A percentile compares a stretch with the other conserved stretches of the same genome.
phyloP scores from a whole-genome alignment of 2,888 invertebrate genomes.

The Chalcosyrphus nemorum region DNA sequence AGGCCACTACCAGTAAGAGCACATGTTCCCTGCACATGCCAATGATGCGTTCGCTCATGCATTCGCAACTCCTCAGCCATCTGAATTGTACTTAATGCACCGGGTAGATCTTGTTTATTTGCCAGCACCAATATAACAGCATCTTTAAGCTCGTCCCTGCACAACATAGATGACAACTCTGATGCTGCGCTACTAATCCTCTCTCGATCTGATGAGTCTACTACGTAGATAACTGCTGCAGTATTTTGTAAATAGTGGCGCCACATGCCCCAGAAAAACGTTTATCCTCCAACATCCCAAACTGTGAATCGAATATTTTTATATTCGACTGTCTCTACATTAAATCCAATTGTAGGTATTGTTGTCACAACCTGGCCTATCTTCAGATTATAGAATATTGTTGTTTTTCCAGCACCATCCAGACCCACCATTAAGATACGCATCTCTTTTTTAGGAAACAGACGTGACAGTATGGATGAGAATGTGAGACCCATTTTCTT shows the following conservation, averaged over 20 bases:
- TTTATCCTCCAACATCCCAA: constrained; percentile 79
- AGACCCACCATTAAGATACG: constrained; percentile 78
- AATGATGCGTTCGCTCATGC: constrained; percentile 70
- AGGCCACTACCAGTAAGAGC: constrained; percentile 73
- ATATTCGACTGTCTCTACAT: constrained; percentile 78
- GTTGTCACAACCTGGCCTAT: constrained; percentile 76
- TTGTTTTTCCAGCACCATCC: constrained; percentile 79
- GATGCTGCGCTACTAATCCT: constrained; percentile 75
- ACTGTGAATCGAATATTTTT: constrained; percentile 78
- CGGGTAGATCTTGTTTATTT: constrained; percentile 78
- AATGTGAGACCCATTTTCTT: constrained; percentile 75
- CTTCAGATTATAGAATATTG: constrained; percentile 78
- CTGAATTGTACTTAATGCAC: constrained; percentile 74
- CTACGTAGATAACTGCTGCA: constrained; percentile 77
- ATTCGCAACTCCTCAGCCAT: constrained; percentile 73
- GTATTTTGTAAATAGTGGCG: constrained; percentile 77
- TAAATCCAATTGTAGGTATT: constrained; percentile 79
- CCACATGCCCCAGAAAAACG: constrained; percentile 77
- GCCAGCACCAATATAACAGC: constrained; percentile 76
- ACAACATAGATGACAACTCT: constrained; percentile 76
- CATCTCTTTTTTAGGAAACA: constrained; percentile 75
- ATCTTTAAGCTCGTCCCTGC: constrained; percentile 74
- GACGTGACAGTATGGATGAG: constrained; percentile 75
- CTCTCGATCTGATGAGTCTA: constrained; percentile 76
- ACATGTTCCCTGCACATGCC: constrained; percentile 74